Conservation (phyloP, 2,797 vertebrate genomes). For the Sebastes trivittatus region DNA sequence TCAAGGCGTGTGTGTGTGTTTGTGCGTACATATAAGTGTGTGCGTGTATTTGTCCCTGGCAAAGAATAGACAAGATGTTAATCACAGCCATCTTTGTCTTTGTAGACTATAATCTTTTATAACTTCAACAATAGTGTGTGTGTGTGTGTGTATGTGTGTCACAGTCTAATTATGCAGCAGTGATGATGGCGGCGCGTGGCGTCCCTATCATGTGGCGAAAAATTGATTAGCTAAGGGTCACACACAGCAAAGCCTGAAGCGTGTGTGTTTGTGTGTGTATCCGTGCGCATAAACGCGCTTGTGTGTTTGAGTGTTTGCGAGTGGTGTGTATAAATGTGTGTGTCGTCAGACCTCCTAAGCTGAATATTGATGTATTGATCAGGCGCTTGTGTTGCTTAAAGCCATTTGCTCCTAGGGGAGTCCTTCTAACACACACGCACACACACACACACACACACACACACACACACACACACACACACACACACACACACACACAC, state of each 20-base stretch:
- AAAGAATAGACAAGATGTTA: slow-evolving; percentile 68
- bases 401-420: slow-evolving; percentile 80
- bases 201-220: slow-evolving; percentile 78
- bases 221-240: slow-evolving; percentile 82
- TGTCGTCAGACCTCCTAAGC: slow-evolving; percentile 83
- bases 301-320: slow-evolving; percentile 41
- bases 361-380: slow-evolving; percentile 88
- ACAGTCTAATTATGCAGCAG: slow-evolving; percentile 71
- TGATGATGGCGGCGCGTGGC: slow-evolving; percentile 76
- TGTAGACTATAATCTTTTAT: slow-evolving; percentile 61
- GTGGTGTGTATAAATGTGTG: slow-evolving; percentile 56
- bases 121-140: slow-evolving; percentile 45
- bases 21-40: neutral
- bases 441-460: neutral
- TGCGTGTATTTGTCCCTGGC: slow-evolving; percentile 24
- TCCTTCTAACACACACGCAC: slow-evolving; percentile 37
- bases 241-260: slow-evolving; percentile 59
- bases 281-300: slow-evolving; percentile 1
- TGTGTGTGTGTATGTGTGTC: slow-evolving; percentile 33
- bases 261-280: slow-evolving; percentile 15
- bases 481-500: neutral
- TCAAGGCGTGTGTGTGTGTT: slow-evolving; percentile 22
- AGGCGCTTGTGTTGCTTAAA: slow-evolving; percentile 81
- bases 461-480: neutral
- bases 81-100: slow-evolving; percentile 74